Base-by-base conservation (phyloP, 2,888 invertebrate genomes). In the Prostheceraeus crozeri region DNA sequence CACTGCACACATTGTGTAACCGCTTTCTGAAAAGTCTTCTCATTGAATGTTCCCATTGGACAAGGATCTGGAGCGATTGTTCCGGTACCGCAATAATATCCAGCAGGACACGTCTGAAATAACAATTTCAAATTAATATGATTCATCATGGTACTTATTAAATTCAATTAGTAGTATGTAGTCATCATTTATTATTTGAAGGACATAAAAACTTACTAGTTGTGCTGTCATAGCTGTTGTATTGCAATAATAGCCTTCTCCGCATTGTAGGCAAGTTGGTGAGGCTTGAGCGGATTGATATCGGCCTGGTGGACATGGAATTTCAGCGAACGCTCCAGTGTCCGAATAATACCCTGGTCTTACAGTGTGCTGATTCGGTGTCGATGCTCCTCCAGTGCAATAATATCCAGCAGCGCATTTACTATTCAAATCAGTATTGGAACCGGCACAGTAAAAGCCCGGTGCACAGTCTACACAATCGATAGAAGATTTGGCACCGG, bases 401-500 rank as follows among this genome's bases (percentile, higher is more conserved):
- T 70, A 74, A 63, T 70, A 73, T 3, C 73, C 73, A 31, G 72
- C 66, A 3, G 69, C 66, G 66, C 74, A 74, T 56, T 67, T 45
- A 35, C 68, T 70, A 10, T 33, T 11, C 33, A 11, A 33, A 33
- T 11, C 33, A n/a, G 8, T n/a, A 11, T n/a, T 33, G 33, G 70
- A 69, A 6, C 72, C 72, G n/a, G 72, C 69, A 65, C 72, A 73
- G 65, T 65, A 73, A 55, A 62, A 69, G 3, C 74, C 74, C 3
- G 74, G 74, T 35, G 72, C 71, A 66, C 73, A 73, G 1, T 71
- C 70, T 27, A 73, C 70, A 63, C 74, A 74, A 63, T 73, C 72
- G 59, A 63, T 67, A 52, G 65, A 62, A 2, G 70, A 69, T 63
- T 71, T 73, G 2, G 73, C 72, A 3, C 74, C 74, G 3, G 68